Percentiles rank a stretch among this genome's conserved stretches.
Evolutionary conservation across 2,888 invertebrate genomes (phyloP).

Genomic region (Dicycla oo): DNA sequence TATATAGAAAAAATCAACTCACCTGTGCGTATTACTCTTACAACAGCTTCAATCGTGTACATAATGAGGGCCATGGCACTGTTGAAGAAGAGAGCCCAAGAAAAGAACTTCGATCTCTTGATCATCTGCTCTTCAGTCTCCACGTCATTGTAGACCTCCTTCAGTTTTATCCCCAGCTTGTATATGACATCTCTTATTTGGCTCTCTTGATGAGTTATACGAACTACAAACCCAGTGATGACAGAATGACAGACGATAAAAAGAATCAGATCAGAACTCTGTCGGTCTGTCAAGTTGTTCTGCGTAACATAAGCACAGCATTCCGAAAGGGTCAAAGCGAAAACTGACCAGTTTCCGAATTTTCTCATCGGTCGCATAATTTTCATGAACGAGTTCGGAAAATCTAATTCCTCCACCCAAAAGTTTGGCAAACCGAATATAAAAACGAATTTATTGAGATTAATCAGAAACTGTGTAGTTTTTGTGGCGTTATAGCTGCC

Average conservation of each 20-base stretch:
- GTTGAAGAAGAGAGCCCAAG: constrained; percentile 35
- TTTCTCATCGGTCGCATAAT: constrained; percentile 33
- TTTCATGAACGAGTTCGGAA: constrained; percentile 45
- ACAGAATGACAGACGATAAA: constrained; percentile 38
- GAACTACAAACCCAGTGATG: constrained; percentile 25
- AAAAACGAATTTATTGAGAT: constrained; percentile 46
- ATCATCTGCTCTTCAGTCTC: constrained; percentile 48
- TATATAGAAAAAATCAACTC: constrained; percentile 11
- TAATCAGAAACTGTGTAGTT: constrained; percentile 51
- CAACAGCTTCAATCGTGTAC: constrained; percentile 46
- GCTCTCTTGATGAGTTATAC: constrained; percentile 30
- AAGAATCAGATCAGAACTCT: constrained; percentile 44
- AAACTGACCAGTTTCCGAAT: constrained; percentile 34
- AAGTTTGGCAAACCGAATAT: constrained; percentile 62
- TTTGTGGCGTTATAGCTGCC: constrained; percentile 32
- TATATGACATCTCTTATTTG: constrained; percentile 39
- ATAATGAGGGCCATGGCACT: constrained; percentile 24
- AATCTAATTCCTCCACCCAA: constrained; percentile 61
- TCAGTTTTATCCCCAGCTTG: constrained; percentile 42
- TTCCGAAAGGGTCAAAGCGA: constrained; percentile 28
- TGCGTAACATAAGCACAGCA: constrained; percentile 62
- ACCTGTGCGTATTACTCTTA: constrained; percentile 40
- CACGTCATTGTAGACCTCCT: constrained; percentile 39
- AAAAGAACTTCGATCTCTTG: constrained; percentile 41
- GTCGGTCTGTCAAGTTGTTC: constrained; percentile 60